Conservation (phyloP, 2,888 invertebrate species). For the Aspidiotus destructor region DNA sequence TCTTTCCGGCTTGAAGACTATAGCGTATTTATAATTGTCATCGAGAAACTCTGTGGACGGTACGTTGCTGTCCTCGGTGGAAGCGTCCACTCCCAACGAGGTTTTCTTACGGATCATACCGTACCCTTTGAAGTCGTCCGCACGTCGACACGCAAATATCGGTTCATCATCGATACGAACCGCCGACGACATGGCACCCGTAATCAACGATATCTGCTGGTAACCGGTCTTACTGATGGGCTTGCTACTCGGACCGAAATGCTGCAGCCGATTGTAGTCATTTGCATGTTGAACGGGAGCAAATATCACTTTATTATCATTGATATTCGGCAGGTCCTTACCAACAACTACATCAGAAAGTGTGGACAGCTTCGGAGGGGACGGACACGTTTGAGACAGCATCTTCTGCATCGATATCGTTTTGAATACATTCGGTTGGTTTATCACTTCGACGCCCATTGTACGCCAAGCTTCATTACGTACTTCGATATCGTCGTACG, state of each 20-base stretch:
- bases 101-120: constrained; percentile 60
- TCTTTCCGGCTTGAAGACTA: constrained; percentile 75
- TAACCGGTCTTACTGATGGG: constrained; percentile 56
- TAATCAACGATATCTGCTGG: constrained; percentile 54
- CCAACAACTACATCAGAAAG: constrained; percentile 1
- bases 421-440: constrained; percentile 33
- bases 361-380: constrained; percentile 12
- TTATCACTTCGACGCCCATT: constrained; percentile 46
- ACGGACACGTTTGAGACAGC: constrained; percentile 10
- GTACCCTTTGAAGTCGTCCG: constrained; percentile 72
- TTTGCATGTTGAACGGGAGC: constrained; percentile 16
- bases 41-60: constrained; percentile 53
- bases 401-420: constrained; percentile 17
- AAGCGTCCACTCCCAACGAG: constrained; percentile 7
- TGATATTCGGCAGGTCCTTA: background rate
- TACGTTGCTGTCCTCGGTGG: constrained; percentile 17
- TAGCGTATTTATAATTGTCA: constrained; percentile 69
- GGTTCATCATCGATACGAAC: constrained; percentile 20
- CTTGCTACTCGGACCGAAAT: constrained; percentile 67
- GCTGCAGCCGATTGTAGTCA: constrained; percentile 70
- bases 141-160: constrained; percentile 59
- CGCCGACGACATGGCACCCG: constrained; percentile 33
- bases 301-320: constrained; percentile 31
- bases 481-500: constrained; percentile 65
- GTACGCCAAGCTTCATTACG: constrained; percentile 74